phyloP scores from a whole-genome alignment of 1,140 invertebrate genomes.

The Sitophilus oryzae region DNA sequence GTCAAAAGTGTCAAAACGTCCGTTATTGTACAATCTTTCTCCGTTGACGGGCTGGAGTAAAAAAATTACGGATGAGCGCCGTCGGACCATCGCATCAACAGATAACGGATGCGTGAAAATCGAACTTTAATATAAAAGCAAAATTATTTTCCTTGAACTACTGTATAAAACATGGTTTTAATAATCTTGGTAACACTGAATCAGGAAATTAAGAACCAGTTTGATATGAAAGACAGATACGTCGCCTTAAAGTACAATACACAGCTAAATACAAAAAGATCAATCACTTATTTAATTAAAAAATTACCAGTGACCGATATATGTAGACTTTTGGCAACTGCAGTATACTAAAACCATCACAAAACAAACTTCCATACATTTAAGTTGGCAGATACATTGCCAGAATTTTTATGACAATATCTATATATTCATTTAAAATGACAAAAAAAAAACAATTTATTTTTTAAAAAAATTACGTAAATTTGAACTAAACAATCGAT shows the following conservation, averaged over 20 bases:
- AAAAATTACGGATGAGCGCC: too few species aligned
- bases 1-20: too few species aligned
- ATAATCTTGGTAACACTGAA: neutral
- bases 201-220: conserved; percentile 3
- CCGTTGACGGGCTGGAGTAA: too few species aligned
- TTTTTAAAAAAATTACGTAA: too few species aligned
- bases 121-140: neutral
- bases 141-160: neutral
- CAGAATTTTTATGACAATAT: too few species aligned
- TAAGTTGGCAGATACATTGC: conserved; percentile 5
- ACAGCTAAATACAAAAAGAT: conserved; percentile 5
- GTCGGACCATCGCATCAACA: too few species aligned
- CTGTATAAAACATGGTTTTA: neutral
- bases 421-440: too few species aligned
- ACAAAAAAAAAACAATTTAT: too few species aligned
- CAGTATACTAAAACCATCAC: conserved; percentile 9
- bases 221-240: conserved; percentile 18
- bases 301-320: conserved; percentile 10
- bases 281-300: conserved; percentile 25
- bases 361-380: conserved; percentile 3
- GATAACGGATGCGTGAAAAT: too few species aligned
- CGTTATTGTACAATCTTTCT: too few species aligned
- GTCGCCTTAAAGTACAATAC: neutral
- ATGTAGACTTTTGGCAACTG: conserved; percentile 22
- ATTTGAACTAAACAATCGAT: too few species aligned